Evolutionary conservation across 1,140 invertebrate genomes (phyloP).

Genomic region (Ctenoplectra terminalis): DNA sequence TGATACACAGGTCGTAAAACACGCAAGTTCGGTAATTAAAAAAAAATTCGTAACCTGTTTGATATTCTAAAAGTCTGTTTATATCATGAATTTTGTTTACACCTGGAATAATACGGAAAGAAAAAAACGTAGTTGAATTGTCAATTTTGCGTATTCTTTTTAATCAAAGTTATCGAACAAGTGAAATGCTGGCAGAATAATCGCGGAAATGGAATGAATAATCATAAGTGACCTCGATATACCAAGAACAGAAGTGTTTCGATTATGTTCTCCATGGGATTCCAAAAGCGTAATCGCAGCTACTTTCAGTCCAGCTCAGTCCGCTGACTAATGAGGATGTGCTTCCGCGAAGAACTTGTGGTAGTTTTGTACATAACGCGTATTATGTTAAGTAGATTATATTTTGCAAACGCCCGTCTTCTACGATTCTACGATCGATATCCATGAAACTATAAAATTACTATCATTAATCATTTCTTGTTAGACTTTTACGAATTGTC

Average conservation of each 20-base stretch:
- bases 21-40: background rate
- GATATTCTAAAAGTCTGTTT: too few species aligned
- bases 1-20: too few species aligned
- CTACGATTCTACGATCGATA: background rate
- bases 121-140: too few species aligned
- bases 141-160: too few species aligned
- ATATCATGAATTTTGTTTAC: too few species aligned
- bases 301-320: conserved; percentile 31
- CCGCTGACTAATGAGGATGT: conserved; percentile 35
- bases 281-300: conserved; percentile 33
- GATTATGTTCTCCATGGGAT: conserved; percentile 28
- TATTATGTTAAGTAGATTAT: background rate
- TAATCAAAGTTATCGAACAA: too few species aligned
- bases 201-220: background rate
- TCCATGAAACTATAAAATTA: background rate
- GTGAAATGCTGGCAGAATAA: too few species aligned
- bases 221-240: background rate
- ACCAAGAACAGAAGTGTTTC: conserved; percentile 17
- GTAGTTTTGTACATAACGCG: conserved; percentile 12
- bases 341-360: conserved; percentile 39
- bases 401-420: background rate
- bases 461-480: too few species aligned
- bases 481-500: too few species aligned
- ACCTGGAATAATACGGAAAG: too few species aligned
- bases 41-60: too few species aligned